phyloP scores from a whole-genome alignment of 1,140 invertebrate species.

The Phymastichus coffea region DNA sequence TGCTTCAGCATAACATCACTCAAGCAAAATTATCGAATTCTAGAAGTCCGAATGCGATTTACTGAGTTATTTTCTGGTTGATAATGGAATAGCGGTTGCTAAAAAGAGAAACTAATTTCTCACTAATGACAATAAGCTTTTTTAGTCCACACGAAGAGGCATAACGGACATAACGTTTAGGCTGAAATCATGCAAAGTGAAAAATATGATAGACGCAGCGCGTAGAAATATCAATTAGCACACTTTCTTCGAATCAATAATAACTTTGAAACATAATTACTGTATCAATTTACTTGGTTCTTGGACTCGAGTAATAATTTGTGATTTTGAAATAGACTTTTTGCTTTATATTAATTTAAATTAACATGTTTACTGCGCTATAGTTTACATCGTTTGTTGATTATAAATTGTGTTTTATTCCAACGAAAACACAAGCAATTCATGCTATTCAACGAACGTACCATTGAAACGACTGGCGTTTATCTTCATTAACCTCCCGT shows the following conservation, averaged over 20 bases:
- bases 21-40: constrained; percentile 38
- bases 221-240: too few species aligned
- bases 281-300: too few species aligned
- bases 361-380: constrained; percentile 38
- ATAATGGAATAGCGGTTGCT: constrained; percentile 27
- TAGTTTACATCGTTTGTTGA: constrained; percentile 37
- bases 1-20: constrained; percentile 36
- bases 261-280: too few species aligned
- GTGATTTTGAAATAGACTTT: too few species aligned
- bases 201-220: too few species aligned
- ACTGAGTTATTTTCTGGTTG: constrained; percentile 31
- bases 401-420: constrained; percentile 26
- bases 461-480: constrained; percentile 27
- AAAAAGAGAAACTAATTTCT: constrained; percentile 18
- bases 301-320: too few species aligned
- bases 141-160: constrained; percentile 44
- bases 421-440: constrained; percentile 28
- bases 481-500: constrained; percentile 24
- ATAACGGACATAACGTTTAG: constrained; percentile 45
- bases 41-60: constrained; percentile 26
- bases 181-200: too few species aligned
- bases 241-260: too few species aligned
- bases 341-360: too few species aligned
- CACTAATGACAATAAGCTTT: constrained; percentile 29
- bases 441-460: constrained; percentile 23